Evolutionary conservation across 1,140 invertebrate species (phyloP), one percentile per base, ranked within the genome.

Genomic region (Drosophila navojoa): DNA sequence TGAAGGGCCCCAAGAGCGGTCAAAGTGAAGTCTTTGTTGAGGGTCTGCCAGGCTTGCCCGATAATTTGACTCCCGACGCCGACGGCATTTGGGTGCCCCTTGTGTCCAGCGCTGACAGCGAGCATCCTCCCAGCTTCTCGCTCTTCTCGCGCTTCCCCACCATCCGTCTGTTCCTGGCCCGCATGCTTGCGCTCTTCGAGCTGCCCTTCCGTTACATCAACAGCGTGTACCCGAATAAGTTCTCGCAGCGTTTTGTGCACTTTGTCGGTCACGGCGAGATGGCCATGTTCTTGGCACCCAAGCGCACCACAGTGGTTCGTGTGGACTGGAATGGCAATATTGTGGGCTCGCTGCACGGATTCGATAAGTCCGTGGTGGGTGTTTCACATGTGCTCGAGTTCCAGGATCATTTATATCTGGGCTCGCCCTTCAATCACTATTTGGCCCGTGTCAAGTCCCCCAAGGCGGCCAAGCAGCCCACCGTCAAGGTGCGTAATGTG

Each of bases 31-130:
- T 96, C 4, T 96, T 97, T 76, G 82, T 95, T 5, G 96, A 97
- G 72, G 95, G 95, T 32, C 91, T 98, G 57, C 96, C 97, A 10
- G 97, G 97, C 32, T 50, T 94, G 27, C 96, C 96, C 5, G 97
- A 97, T 87, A 97, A 97, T 91, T 92, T 97, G 52, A 93, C 92
- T 32, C 86, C 91, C 6, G 95, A 95, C 82, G 93, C 71, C 38
- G 95, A 95, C 42, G 95, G 95, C 16, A 95, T 96, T 81, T 94
- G 96, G 80, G 93, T 97, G 1, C 93, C 94, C 1, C 79, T 97
- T 7, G 81, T 95, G 0, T 19, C 90, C 0, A 85, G 92, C n/a
- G 77, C 93, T 0, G 93, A 95, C 77, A 81, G 90, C 27, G 91
- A 94, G 50, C 71, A 94, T 91, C 94, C 94, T 1, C 57, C 72